phyloP scores from a whole-genome alignment of 1,140 invertebrate genomes.

The Laupala kohalensis region DNA sequence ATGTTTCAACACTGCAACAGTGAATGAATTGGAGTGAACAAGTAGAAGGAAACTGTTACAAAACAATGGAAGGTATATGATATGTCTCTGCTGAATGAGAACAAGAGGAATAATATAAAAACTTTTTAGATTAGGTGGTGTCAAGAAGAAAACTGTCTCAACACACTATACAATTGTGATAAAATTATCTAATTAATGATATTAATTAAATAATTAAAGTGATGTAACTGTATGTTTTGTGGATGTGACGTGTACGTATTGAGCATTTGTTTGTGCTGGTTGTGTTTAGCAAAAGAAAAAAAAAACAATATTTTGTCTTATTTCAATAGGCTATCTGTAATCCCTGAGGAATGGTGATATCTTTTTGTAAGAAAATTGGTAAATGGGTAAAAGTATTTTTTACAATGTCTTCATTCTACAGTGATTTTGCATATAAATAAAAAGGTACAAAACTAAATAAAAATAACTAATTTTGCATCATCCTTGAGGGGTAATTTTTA shows the following conservation, averaged over 20 bases:
- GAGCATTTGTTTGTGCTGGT: neutral
- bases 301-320: neutral
- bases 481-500: neutral
- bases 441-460: neutral
- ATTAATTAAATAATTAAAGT: neutral
- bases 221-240: conserved; percentile 2
- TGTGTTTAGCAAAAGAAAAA: neutral
- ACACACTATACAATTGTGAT: conserved; percentile 1
- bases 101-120: neutral
- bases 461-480: neutral
- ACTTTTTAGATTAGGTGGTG: neutral
- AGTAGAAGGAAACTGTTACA: neutral
- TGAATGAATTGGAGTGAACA: neutral
- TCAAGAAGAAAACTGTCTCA: neutral
- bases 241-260: neutral
- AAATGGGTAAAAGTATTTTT: conserved; percentile 11
- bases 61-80: neutral
- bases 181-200: conserved; percentile 3
- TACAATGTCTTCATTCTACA: conserved; percentile 6
- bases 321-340: neutral
- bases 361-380: conserved; percentile 11
- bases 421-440: conserved; percentile 8
- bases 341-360: conserved; percentile 3
- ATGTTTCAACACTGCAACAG: neutral
- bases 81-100: neutral